phyloP scores from a whole-genome alignment of 2,888 invertebrate genomes.

The Xestia ashworthii region DNA sequence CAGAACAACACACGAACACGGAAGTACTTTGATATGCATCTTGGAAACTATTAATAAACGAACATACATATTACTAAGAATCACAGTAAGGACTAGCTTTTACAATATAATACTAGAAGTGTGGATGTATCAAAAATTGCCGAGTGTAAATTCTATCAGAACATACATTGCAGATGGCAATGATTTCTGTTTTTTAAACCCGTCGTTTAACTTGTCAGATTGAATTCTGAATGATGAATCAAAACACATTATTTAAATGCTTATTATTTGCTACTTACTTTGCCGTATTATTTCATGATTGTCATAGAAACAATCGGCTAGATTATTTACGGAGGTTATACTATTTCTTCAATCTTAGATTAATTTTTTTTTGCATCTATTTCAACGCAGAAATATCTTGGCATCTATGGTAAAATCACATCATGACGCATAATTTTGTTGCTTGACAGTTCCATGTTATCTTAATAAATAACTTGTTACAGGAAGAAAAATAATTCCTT shows the following conservation, averaged over 20 bases:
- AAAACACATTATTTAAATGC: too few relatives aligned
- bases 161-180: not conserved
- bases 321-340: too few relatives aligned
- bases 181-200: not conserved
- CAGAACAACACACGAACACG: slow-evolving; percentile 67
- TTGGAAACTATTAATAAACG: slow-evolving; percentile 70
- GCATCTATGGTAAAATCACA: not conserved
- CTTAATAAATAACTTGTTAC: not conserved
- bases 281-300: not conserved
- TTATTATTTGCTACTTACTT: too few relatives aligned
- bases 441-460: not conserved
- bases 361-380: too few relatives aligned
- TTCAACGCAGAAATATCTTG: too few relatives aligned
- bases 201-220: not conserved
- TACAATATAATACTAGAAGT: slow-evolving; percentile 64
- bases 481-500: not conserved
- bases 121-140: slow-evolving; percentile 55
- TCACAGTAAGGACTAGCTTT: slow-evolving; percentile 88
- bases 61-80: slow-evolving; percentile 74
- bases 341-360: too few relatives aligned
- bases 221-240: too few relatives aligned
- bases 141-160: not conserved
- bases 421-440: not conserved
- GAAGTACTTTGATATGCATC: slow-evolving; percentile 80
- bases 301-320: not conserved